Base-by-base conservation (phyloP, 2,113 vertebrate genomes). In the Esox niger region DNA sequence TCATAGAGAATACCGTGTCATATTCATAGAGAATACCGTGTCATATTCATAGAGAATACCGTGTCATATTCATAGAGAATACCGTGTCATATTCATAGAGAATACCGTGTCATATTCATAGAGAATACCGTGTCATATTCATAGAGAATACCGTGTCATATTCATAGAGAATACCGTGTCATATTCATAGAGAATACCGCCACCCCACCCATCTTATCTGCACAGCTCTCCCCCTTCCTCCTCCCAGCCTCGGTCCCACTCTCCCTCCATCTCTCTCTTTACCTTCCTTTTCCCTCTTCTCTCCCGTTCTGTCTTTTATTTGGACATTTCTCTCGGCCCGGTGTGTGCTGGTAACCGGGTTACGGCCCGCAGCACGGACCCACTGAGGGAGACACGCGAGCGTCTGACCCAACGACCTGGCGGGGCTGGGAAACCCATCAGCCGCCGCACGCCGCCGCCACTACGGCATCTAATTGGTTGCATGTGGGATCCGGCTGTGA, bases 381-480 rank as follows among this genome's bases (percentile, higher is more conserved):
- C 25, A 54, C 21, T 35, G 77, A 3, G 62, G 78, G 71, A 29
- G 71, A 75, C 57, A 79, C 26, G 27, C 8, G 8, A 74, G 70
- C 31, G 4, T 55, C 25, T 15, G 27, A 52, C 38, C 13, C 17
- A 4, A 43, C 17, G 46, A 29, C 17, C 46, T 6, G 27, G 32
- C 8, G 9, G n/a, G 43, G 66, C 85, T 87, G 90, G 73, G 73
- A 86, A 88, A 89, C 66, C 77, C 74, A 88, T 89, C 80, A 90
- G 62, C 64, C 55, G 35, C 57, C 60, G 20, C 43, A 20, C 64
- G 10, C 43, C 33, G 13, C 29, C 33, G 13, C 35, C 17, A 67
- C 77, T 59, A 23, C 58, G 62, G 75, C 64, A 56, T 55, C 13
- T 88, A 86, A 90, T 85, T 84, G 84, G 66, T 84, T 85, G 84